phyloP scores from a whole-genome alignment of 2,113 vertebrate genomes.

The Phalacrocorax aristotelis region DNA sequence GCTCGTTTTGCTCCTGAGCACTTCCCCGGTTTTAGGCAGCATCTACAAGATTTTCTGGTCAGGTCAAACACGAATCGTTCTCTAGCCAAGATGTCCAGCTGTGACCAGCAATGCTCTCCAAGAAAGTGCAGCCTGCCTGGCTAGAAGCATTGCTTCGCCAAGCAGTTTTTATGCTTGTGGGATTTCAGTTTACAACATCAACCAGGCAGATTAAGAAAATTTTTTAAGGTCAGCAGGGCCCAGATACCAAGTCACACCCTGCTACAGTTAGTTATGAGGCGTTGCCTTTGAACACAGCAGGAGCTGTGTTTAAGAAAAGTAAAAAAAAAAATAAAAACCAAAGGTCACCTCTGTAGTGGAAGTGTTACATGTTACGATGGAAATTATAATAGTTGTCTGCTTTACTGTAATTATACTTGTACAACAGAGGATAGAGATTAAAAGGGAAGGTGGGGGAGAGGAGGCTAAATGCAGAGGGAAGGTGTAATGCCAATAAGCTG shows the following conservation, averaged over 20 bases:
- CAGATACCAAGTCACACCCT: slow-evolving; percentile 40
- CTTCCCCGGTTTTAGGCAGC: not conserved
- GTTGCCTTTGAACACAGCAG: not conserved
- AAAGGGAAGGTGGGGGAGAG: slow-evolving; percentile 4
- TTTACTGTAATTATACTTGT: not conserved
- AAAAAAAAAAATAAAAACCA: not conserved
- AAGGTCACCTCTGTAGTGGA: not conserved
- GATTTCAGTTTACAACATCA: slow-evolving; percentile 32
- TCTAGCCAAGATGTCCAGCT: slow-evolving; percentile 16
- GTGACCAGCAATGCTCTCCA: not conserved
- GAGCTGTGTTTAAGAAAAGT: not conserved
- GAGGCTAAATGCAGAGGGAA: not conserved
- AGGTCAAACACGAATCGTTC: not conserved
- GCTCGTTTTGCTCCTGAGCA: not conserved
- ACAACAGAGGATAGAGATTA: not conserved
- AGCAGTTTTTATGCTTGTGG: not conserved
- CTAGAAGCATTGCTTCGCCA: not conserved
- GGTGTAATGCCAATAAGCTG: not conserved
- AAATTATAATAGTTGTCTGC: not conserved
- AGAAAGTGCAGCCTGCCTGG: slow-evolving; percentile 10
- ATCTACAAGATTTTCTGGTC: not conserved
- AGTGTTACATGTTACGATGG: not conserved
- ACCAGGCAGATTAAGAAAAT: not conserved
- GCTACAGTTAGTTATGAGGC: not conserved
- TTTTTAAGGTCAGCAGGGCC: slow-evolving; percentile 5